phyloP scores from a whole-genome alignment of 2,113 vertebrate genomes.

The Limnothrissa miodon region DNA sequence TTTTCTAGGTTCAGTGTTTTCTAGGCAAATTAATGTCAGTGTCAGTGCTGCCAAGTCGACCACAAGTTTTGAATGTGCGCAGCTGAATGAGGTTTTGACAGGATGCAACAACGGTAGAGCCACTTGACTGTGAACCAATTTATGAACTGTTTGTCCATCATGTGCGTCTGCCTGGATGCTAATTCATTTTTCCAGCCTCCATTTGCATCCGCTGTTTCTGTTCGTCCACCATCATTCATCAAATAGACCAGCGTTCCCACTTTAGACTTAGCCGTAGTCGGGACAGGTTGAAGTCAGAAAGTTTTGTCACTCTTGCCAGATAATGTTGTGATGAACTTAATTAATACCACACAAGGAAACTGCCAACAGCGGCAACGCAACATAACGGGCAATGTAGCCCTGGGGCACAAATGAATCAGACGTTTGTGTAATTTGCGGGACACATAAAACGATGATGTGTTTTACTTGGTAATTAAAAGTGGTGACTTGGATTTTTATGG shows the following conservation, averaged over 20 bases:
- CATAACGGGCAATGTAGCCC: too few relatives aligned
- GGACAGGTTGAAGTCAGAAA: neutral
- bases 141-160: constrained; percentile 8
- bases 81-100: constrained; percentile 9
- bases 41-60: constrained; percentile 10
- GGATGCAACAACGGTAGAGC: neutral
- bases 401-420: too few relatives aligned
- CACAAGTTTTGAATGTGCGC: constrained; percentile 13
- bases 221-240: neutral
- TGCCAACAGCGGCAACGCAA: too few relatives aligned
- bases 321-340: neutral
- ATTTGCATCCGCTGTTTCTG: neutral
- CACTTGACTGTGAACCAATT: constrained; percentile 1
- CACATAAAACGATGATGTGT: neutral
- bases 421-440: neutral
- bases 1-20: constrained; percentile 5
- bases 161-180: neutral
- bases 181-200: neutral
- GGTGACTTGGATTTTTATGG: too few relatives aligned
- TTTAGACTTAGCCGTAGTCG: neutral
- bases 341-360: too few relatives aligned
- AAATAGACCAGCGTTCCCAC: neutral
- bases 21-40: neutral
- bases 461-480: neutral
- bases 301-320: neutral